A percentile compares a stretch with the other conserved stretches of the same genome.
phyloP scores from a whole-genome alignment of 2,797 vertebrate genomes.

The Spinibarbus caldwelli region DNA sequence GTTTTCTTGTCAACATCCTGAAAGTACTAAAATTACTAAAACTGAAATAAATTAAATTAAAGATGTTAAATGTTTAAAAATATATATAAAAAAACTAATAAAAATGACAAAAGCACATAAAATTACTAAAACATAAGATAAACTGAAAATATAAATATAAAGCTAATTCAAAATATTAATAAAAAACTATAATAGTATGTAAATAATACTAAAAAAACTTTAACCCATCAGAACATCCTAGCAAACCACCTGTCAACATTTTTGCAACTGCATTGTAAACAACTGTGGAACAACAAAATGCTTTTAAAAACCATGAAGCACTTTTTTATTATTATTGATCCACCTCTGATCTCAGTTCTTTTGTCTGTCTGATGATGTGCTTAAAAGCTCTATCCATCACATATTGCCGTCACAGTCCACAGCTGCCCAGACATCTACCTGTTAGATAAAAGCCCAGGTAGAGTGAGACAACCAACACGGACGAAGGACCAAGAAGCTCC shows the following conservation, averaged over 20 bases:
- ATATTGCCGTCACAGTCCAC: conserved; percentile 10
- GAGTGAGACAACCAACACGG: conserved; percentile 9
- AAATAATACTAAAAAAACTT: neutral
- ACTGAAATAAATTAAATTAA: neutral
- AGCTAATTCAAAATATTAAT: neutral
- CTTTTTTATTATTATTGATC: neutral
- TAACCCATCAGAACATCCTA: neutral
- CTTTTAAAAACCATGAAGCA: neutral
- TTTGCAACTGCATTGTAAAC: neutral
- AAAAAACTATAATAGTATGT: neutral
- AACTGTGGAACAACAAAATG: neutral
- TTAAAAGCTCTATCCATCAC: conserved; percentile 10
- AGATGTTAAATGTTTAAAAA: neutral
- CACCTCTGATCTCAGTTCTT: neutral
- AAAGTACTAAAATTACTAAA: neutral
- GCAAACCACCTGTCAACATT: neutral
- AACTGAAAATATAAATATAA: neutral
- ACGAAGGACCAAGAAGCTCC: conserved; percentile 25
- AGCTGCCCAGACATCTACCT: conserved; percentile 24
- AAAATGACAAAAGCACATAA: too few relatives aligned
- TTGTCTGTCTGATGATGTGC: conserved; percentile 8
- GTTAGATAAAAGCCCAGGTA: conserved; percentile 38
- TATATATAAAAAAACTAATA: too few relatives aligned
- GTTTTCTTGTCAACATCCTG: neutral
- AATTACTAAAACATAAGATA: too few relatives aligned